Evolutionary conservation across 2,888 invertebrate species (phyloP).

Genomic region (Seira sanloemensis): DNA sequence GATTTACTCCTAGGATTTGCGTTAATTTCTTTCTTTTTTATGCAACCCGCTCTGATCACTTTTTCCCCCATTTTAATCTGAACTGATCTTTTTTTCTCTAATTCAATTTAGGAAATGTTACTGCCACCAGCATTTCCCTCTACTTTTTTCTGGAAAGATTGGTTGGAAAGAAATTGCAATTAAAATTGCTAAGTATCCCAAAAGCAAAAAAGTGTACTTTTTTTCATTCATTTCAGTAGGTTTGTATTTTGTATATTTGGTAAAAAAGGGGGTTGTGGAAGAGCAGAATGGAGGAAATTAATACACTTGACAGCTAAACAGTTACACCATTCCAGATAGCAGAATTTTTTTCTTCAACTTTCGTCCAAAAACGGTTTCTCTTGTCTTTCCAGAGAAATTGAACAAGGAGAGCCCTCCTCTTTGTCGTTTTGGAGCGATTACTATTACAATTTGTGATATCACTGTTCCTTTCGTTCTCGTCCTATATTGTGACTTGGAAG

Average conservation of each 20-base stretch:
- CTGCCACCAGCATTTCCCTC: conserved; percentile 37
- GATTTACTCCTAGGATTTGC: conserved; percentile 74
- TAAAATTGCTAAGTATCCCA: neutral
- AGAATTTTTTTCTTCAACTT: conserved; percentile 17
- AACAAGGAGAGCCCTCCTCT: neutral
- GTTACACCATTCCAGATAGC: neutral
- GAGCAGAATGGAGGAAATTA: conserved; percentile 43
- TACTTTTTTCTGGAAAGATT: neutral
- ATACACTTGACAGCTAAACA: conserved; percentile 58
- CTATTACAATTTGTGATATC: conserved; percentile 47
- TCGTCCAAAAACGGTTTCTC: neutral
- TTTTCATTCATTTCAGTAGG: conserved; percentile 30
- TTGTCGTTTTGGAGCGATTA: conserved; percentile 34
- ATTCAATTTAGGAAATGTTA: conserved; percentile 73
- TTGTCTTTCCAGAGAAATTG: neutral
- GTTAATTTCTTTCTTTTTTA: conserved; percentile 74
- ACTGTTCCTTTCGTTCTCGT: conserved; percentile 24
- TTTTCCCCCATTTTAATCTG: conserved; percentile 73
- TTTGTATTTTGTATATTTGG: neutral
- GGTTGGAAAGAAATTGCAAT: neutral
- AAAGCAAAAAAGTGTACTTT: neutral
- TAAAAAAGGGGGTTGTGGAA: conserved; percentile 24
- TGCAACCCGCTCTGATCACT: conserved; percentile 74
- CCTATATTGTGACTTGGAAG: conserved; percentile 17
- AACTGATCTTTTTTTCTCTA: conserved; percentile 73